phyloP scores from a whole-genome alignment of 2,888 invertebrate genomes.

The Stomorhina lunata region DNA sequence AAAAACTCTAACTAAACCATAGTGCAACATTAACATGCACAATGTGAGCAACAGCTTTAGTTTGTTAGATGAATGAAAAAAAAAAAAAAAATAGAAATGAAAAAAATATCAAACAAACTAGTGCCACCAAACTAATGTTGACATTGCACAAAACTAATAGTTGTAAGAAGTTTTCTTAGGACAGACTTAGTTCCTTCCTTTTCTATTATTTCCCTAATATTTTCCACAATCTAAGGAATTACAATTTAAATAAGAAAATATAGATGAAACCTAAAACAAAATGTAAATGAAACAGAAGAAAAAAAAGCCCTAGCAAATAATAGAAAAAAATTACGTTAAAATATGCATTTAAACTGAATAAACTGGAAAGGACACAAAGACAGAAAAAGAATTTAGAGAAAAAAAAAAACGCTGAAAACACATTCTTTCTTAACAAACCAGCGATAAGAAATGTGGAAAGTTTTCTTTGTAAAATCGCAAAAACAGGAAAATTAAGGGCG shows the following conservation, averaged over 20 bases:
- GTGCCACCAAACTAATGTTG: constrained; percentile 29
- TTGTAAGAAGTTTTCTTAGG: constrained; percentile 22
- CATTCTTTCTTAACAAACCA: constrained; percentile 17
- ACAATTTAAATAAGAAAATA: constrained; percentile 62
- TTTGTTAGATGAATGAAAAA: background rate
- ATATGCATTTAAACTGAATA: constrained; percentile 48
- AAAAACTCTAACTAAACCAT: background rate
- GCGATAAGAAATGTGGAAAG: constrained; percentile 12
- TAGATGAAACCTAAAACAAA: constrained; percentile 25
- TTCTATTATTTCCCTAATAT: constrained; percentile 19
- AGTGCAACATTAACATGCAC: constrained; percentile 38
- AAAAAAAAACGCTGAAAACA: constrained; percentile 11
- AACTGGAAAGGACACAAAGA: constrained; percentile 3
- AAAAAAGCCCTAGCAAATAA: background rate
- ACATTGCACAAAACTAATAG: constrained; percentile 30
- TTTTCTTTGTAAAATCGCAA: background rate
- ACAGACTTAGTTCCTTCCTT: constrained; percentile 24
- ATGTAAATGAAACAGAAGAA: constrained; percentile 1
- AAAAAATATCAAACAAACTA: no score
- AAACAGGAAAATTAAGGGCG: background rate
- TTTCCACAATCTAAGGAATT: constrained; percentile 53
- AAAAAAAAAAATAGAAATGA: constrained; percentile 30
- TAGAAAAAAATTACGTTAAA: constrained; percentile 38
- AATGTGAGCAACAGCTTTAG: background rate
- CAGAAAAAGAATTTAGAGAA: constrained; percentile 14